Evolutionary conservation across 2,113 vertebrate genomes (phyloP).

Genomic region (Paradoxurus hermaphroditus): DNA sequence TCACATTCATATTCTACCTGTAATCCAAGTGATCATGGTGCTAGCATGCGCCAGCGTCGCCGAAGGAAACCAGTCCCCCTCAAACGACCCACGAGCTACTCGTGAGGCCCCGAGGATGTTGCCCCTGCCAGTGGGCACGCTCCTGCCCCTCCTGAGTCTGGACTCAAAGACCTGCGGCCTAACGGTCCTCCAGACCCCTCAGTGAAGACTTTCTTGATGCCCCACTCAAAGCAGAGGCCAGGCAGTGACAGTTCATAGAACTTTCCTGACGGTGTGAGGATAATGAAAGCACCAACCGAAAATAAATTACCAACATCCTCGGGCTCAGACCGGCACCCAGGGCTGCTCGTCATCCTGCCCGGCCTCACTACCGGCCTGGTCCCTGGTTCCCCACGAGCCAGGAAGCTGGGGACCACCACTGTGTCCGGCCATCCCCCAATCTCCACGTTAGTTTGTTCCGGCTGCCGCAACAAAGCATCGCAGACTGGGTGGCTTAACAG

Average conservation of each 20-base stretch:
- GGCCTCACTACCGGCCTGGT: background rate
- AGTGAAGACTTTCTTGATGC: background rate
- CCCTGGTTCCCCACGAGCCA: background rate
- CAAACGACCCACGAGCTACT: background rate
- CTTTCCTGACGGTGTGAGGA: accelerated
- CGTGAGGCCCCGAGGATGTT: background rate
- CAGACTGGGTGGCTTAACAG: background rate
- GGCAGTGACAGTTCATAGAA: background rate
- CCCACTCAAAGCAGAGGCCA: background rate
- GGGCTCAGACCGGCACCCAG: background rate
- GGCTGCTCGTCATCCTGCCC: accelerated
- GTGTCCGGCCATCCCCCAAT: accelerated
- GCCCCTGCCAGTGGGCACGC: accelerated
- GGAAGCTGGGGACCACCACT: background rate
- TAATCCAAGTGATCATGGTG: background rate
- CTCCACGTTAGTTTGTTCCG: accelerated
- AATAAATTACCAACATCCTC: too few species aligned
- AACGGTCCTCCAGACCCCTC: background rate
- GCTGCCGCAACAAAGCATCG: background rate
- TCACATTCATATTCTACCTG: background rate
- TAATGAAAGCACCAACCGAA: background rate
- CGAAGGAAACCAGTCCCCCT: background rate
- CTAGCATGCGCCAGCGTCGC: accelerated
- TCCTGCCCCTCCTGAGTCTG: background rate
- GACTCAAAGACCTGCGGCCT: background rate